Evolutionary conservation across 2,113 vertebrate genomes (phyloP), one percentile per base, ranked within the genome.

Genomic region (Lampris incognitus): DNA sequence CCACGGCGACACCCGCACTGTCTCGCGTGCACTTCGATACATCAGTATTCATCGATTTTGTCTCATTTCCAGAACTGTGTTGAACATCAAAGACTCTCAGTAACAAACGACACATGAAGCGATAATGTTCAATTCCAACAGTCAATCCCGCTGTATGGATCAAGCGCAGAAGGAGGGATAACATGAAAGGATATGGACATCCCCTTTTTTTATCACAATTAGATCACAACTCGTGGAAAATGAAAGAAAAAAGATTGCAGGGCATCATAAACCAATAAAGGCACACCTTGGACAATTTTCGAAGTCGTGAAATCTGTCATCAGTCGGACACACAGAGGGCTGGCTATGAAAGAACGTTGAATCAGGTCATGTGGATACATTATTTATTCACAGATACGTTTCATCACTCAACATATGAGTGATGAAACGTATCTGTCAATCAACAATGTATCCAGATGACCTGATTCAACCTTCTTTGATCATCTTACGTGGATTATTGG

Each of bases 291-390:
- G 36, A 39, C 69, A 48, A 58, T 69, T 79, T 79, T 42, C 9
- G 56, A 55, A 72, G 58, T 36, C 59, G 48, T 9, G 3, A 62
- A 55, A 46, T 61, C 24, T 69, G 39, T 57, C 71, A n/a, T 70
- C 40, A 41, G 71, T 55, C 50, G 54, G 51, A 36, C 78, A 39
- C 59, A 36, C 46, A 3, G 2, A 61, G 79, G 75, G 59, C 64
- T 66, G 24, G 24, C 24, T 24, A 24, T 24, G 24, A 24, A 24
- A 24, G 24, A 24, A 24, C 24, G 24, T 24, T 24, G 24, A 24
- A 24, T 24, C 24, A 24, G 24, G 24, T 24, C 24, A 24, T 24
- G 24, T 24, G 24, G 24, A 24, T 24, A 49, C 48, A 49, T 5
- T 5, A 9, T 49, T 3, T 11, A 3, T 24, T 24, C 0, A 24